A percentile compares a stretch with the other conserved stretches of the same genome.
phyloP scores from a whole-genome alignment of 2,888 invertebrate species.

The Heteropelma amictum region DNA sequence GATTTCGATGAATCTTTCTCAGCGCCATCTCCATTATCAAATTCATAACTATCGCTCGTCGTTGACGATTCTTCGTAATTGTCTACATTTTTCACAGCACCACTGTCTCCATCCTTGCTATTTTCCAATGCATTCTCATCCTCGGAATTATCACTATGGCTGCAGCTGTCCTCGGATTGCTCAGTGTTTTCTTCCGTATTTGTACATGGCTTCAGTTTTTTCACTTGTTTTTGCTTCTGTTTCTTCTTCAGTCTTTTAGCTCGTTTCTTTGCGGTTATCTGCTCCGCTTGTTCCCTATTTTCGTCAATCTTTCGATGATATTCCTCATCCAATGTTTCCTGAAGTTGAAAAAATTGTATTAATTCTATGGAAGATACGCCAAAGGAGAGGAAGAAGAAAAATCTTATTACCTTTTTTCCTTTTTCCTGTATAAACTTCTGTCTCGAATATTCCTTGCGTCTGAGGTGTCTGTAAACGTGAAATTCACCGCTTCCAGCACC shows the following conservation, averaged over 20 bases:
- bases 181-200: constrained; percentile 45
- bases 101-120: not conserved
- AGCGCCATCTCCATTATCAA: no score
- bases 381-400: constrained; percentile 3
- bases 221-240: constrained; percentile 77
- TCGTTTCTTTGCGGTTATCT: constrained; percentile 93
- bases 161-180: constrained; percentile 63
- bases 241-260: constrained; percentile 92
- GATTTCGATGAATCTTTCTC: no score
- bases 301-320: constrained; percentile 89
- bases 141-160: constrained; percentile 74
- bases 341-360: no score
- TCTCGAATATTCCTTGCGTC: constrained; percentile 97
- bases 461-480: constrained; percentile 97
- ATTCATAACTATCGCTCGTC: not conserved
- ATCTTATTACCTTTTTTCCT: constrained; percentile 86
- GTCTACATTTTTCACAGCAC: not conserved
- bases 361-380: not conserved
- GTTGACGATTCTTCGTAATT: not conserved
- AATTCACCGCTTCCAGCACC: constrained; percentile 99
- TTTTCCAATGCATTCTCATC: constrained; percentile 52
- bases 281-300: constrained; percentile 85
- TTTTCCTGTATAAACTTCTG: constrained; percentile 95
- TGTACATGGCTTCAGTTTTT: constrained; percentile 67
- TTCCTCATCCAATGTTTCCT: constrained; percentile 91